Base-by-base conservation (phyloP, 1,140 invertebrate species). In the Thaumatotibia leucotreta region DNA sequence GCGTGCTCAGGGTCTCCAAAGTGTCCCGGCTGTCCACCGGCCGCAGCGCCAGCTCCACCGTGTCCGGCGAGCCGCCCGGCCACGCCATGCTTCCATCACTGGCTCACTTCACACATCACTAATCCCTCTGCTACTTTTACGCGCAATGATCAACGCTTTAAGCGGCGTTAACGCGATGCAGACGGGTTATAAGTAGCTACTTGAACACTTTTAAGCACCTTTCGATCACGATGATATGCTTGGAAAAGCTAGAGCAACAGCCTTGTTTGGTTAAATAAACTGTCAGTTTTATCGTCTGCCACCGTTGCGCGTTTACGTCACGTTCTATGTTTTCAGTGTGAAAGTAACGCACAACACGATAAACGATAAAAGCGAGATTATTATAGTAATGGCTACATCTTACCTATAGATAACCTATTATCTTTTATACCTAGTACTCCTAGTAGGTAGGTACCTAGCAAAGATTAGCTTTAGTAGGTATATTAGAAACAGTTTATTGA, bases 51-150 rank as follows among this genome's bases (percentile, higher is more conserved):
- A 89, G 74, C 63, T 89, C 84, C 68, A 86, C 83, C 4, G 77
- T 73, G 22, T 81, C 86, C 63, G 74, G 76, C 39, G 81, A 79
- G 50, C 83, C 84, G 17, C 82, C 86, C 17, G 86, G 86, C 86
- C 86, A 89, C 72, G 86, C 86, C 86, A 89, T 89, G 4, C 17
- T 61, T 24, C 49, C 27, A 31, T 31, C n/a, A 27, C 45, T 35
- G 23, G 75, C 74, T 79, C 72, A 76, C 76, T 77, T 49, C 33
- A 45, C 27, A 1, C 39, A 68, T 62, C 35, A 64, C 39, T 24
- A n/a, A 54, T 66, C 66, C 35, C 32, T 9, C 10, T 54, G 9
- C 29, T 35, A 4, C 27, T 22, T 20, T 32, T 24, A 17, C 35
- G 14, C 8, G 61, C 61, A 35, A 62, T 62, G 61, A 14, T 35